phyloP scores from a whole-genome alignment of 2,888 invertebrate species.

The Autographa pulchrina region DNA sequence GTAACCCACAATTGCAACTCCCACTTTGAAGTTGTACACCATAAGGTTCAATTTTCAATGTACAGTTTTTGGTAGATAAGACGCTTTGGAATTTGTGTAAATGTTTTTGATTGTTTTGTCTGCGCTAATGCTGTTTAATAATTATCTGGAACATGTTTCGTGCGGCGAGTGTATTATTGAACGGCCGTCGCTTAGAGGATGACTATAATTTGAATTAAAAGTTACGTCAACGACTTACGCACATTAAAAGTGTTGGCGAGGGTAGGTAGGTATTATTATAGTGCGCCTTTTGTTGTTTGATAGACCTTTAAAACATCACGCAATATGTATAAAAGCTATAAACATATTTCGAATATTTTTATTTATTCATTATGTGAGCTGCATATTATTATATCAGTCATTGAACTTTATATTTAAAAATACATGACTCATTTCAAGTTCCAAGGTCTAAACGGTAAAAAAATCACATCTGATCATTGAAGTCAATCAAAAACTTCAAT shows the following conservation, averaged over 20 bases:
- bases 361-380: no score
- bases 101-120: conserved; percentile 81
- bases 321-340: background rate
- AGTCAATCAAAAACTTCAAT: no score
- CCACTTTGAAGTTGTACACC: conserved; percentile 34
- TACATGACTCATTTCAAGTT: no score
- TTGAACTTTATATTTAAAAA: no score
- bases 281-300: conserved; percentile 28
- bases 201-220: conserved; percentile 78
- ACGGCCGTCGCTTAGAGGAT: conserved; percentile 72
- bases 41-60: conserved; percentile 46
- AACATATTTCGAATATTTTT: no score
- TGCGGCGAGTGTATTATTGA: conserved; percentile 75
- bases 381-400: no score
- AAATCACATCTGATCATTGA: no score
- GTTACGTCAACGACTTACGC: conserved; percentile 65
- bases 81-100: conserved; percentile 27
- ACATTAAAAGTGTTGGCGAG: conserved; percentile 30
- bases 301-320: background rate
- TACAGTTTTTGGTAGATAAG: background rate
- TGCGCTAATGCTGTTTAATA: conserved; percentile 84
- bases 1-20: conserved; percentile 37
- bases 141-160: conserved; percentile 83
- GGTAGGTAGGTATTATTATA: conserved; percentile 32
- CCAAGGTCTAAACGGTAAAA: no score